Base-by-base conservation (phyloP, 2,888 invertebrate genomes). In the Amitus sp. region DNA sequence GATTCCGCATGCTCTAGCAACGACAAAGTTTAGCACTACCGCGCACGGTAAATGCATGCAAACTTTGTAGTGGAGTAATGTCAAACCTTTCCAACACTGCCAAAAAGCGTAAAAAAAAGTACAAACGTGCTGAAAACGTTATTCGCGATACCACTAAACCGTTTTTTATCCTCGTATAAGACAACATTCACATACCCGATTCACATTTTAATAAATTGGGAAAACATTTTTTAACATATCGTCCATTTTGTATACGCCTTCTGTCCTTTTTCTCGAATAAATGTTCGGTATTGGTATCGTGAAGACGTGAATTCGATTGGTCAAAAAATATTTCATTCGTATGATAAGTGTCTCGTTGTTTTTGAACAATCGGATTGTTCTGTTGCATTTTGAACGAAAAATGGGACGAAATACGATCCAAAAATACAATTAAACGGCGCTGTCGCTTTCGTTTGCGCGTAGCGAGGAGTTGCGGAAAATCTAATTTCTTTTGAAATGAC, bases 121-220 rank as follows among this genome's bases (percentile, higher is more conserved):
- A 62, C 53, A 65, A 62, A 62, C 59, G 59, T 62, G 68, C 61
- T 56, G 66, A 62, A 65, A 45, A 28, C 33, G 40, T 51, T 47
- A 55, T 23, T 61, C 61, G 61, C 47, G 50, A 51, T 51, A 51
- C 43, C 42, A 42, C 10, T 20, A 20, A 18, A 37, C 47, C 12
- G 23, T 33, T 43, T 39, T 30, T 15, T 4, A 34, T 18, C 17
- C 18, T 23, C 13, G 7, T 10, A 9, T 12, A 33, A 20, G 27
- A 1, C 30, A 42, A 39, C 4, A 18, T 43, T 49, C 12, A 39
- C 17, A 5, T 1, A 5, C 19, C 19, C 42, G 19, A 18, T 42
- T 18, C 42, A 37, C 15, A 13, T 20, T 42, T 42, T 42, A 20
- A 42, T 37, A 42, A 42, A 42, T 17, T 18, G 15, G 10, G 12